Conservation (phyloP, 2,888 invertebrate genomes). For the Therioaphis trifolii region DNA sequence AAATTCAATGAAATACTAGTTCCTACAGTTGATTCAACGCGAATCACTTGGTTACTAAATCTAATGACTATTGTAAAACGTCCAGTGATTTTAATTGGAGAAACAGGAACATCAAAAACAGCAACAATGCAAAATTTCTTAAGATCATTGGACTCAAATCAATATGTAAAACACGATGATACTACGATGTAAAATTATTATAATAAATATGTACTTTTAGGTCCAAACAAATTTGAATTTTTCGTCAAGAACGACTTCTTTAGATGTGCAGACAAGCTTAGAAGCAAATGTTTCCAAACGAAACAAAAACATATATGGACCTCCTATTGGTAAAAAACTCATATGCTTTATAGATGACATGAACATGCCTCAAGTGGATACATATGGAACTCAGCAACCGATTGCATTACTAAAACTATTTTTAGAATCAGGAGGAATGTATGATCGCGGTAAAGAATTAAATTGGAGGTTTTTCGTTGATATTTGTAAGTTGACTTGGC, state of each 20-base stretch:
- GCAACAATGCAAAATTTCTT: constrained; percentile 88
- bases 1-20: constrained; percentile 88
- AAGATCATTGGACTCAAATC: constrained; percentile 76
- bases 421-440: constrained; percentile 89
- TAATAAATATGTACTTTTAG: constrained; percentile 69
- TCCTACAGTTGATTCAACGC: constrained; percentile 88
- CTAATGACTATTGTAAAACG: constrained; percentile 81
- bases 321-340: constrained; percentile 85
- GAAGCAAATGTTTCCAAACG: constrained; percentile 90
- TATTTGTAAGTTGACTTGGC: constrained; percentile 70
- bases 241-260: constrained; percentile 89
- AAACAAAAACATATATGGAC: constrained; percentile 90
- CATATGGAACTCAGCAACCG: constrained; percentile 93
- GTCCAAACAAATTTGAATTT: constrained; percentile 87
- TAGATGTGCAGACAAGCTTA: constrained; percentile 88
- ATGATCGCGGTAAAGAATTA: constrained; percentile 88
- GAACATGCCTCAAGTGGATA: constrained; percentile 92
- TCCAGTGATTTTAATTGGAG: constrained; percentile 87
- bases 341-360: constrained; percentile 93
- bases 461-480: constrained; percentile 91
- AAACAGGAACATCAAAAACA: constrained; percentile 93
- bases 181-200: too few species aligned
- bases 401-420: constrained; percentile 90
- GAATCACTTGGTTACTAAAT: constrained; percentile 81
- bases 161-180: constrained; percentile 73